Base-by-base conservation (phyloP, 1,140 invertebrate species). In the Halyomorpha halys region DNA sequence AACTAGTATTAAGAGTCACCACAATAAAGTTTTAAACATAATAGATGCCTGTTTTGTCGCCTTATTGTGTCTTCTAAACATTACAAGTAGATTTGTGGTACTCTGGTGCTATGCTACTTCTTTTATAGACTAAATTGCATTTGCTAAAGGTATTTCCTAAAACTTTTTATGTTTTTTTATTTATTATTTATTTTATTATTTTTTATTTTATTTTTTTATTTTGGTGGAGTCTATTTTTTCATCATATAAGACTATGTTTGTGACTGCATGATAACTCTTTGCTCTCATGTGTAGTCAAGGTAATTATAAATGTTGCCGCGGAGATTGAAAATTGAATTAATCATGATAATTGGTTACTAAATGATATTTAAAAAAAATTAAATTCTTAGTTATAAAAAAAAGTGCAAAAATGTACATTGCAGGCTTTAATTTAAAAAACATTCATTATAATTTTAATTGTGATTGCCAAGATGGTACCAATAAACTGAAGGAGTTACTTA, bases 41-140 rank as follows among this genome's bases (percentile, higher is more conserved):
- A 56, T 56, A 56, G 53, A 56, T 56, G 53, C 53, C 53, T 56
- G 53, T 56, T 25, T 56, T 56, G 53, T 56, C 23, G 53, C 53
- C 53, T 56, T 56, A 56, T 56, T 56, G 19, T 56, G 53, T 56
- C 21, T 56, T 56, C 53, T 56, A 56, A 56, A 56, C 18, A 25
- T 56, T 56, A 27, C 53, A 25, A 65, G 63, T 65, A 59, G 51
- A 63, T 64, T 65, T 54, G 49, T 54, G 63, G 54, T 65, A 60
- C 54, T 53, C 63, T 65, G 63, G 63, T 65, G 63, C 51, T 63
- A 51, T 65, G 63, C 63, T 65, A 65, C 44, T 65, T 56, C 18
- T 49, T 63, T 61, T 65, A 56, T 65, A 65, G 63, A 65, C 63
- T 65, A 60, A 65, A 65, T 44, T 65, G 63, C 63, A 65, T 65